Conservation (phyloP, 1,140 invertebrate species). For the Thaumatotibia leucotreta region DNA sequence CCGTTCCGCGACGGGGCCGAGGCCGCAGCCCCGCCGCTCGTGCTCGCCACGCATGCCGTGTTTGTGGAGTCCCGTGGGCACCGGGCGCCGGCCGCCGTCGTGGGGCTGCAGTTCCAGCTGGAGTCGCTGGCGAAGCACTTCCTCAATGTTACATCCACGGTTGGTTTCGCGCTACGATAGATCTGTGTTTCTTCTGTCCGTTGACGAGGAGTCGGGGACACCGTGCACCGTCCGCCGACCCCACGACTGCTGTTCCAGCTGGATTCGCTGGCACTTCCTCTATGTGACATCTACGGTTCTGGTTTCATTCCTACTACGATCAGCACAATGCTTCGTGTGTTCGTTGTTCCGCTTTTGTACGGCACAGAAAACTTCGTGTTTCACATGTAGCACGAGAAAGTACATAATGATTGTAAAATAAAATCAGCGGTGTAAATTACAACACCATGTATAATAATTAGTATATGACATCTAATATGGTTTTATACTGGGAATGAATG, state of each 20-base stretch:
- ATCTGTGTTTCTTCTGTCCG: too few relatives aligned
- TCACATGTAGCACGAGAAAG: too few relatives aligned
- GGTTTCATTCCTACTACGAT: too few relatives aligned
- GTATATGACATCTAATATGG: not conserved
- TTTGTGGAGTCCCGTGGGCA: constrained; percentile 90
- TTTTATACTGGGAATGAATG: too few relatives aligned
- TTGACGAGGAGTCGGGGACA: too few relatives aligned
- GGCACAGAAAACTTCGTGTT: too few relatives aligned
- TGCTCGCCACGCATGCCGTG: constrained; percentile 93
- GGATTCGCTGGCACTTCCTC: too few relatives aligned
- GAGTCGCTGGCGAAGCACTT: constrained; percentile 88
- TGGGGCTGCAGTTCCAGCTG: constrained; percentile 91
- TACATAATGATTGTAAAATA: not conserved
- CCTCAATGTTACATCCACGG: constrained; percentile 89
- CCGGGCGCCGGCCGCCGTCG: constrained; percentile 92
- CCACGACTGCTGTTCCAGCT: too few relatives aligned
- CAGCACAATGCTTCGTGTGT: too few relatives aligned
- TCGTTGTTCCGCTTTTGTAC: too few relatives aligned
- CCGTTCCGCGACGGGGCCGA: constrained; percentile 83
- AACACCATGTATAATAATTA: not conserved
- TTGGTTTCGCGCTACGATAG: constrained; percentile 65
- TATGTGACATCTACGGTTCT: too few relatives aligned
- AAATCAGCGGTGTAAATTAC: not conserved
- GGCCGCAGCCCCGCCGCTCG: constrained; percentile 80
- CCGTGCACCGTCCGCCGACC: too few relatives aligned